Conservation (phyloP, 2,888 invertebrate species). For the Eretmocerus hayati region DNA sequence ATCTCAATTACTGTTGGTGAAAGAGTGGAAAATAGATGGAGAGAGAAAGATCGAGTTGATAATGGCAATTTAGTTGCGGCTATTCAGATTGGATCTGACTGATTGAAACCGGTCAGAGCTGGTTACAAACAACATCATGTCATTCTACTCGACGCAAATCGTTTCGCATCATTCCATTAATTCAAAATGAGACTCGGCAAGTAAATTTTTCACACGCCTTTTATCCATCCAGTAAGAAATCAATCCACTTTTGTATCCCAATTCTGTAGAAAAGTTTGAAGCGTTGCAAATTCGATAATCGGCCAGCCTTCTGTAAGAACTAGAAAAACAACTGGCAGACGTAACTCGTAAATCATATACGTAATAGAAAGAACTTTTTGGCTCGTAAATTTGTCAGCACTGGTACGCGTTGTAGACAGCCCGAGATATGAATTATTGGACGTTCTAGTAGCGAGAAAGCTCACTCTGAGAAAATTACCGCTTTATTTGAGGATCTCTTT, state of each 20-base stretch:
- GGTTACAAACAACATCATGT: not conserved
- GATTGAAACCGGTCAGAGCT: slow-evolving; percentile 12
- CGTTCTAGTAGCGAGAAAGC: too few species aligned
- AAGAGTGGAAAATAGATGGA: not conserved
- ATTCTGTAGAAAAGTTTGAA: not conserved
- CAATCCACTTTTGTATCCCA: too few species aligned
- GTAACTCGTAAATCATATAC: slow-evolving; percentile 1
- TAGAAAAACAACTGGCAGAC: slow-evolving; percentile 3
- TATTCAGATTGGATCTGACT: slow-evolving; percentile 3
- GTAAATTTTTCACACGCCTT: too few species aligned
- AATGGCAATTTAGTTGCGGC: not conserved
- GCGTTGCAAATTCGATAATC: slow-evolving; percentile 6
- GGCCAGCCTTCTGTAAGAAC: not conserved
- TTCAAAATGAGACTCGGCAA: too few species aligned
- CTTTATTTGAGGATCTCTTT: too few species aligned
- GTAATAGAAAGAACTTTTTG: not conserved
- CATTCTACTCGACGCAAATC: slow-evolving; percentile 4
- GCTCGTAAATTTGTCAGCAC: not conserved
- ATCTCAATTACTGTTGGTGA: slow-evolving; percentile 5
- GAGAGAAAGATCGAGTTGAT: not conserved
- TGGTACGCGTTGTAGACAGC: not conserved
- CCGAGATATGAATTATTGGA: too few species aligned
- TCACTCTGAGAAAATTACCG: too few species aligned
- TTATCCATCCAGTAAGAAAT: too few species aligned
- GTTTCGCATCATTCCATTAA: not conserved